phyloP scores from a whole-genome alignment of 2,888 invertebrate genomes.

The Odontomyia ornata region DNA sequence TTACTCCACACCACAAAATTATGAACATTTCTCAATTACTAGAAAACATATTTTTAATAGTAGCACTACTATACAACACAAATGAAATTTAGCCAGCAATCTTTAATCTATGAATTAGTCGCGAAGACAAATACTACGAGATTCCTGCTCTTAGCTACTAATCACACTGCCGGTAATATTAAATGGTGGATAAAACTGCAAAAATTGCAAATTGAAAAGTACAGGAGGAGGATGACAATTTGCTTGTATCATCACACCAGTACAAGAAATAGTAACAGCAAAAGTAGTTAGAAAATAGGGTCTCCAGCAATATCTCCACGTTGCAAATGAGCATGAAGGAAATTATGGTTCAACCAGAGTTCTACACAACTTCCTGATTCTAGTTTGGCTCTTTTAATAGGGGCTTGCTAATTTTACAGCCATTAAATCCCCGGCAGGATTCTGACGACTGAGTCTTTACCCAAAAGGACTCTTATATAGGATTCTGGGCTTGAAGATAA shows the following conservation, averaged over 20 bases:
- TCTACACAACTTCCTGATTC: too few relatives aligned
- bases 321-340: too few relatives aligned
- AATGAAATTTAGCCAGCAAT: conserved; percentile 18
- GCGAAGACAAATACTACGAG: conserved; percentile 21
- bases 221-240: conserved; percentile 6
- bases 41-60: not conserved
- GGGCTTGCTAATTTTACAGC: too few relatives aligned
- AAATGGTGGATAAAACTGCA: not conserved
- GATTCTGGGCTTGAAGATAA: too few relatives aligned
- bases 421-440: too few relatives aligned
- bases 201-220: conserved; percentile 10
- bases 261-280: not conserved
- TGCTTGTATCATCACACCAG: conserved; percentile 4
- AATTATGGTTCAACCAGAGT: too few relatives aligned
- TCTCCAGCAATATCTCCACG: too few relatives aligned
- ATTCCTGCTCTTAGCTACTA: not conserved
- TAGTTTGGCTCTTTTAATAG: too few relatives aligned
- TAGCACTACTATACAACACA: conserved; percentile 2
- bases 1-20: not conserved
- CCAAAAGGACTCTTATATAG: too few relatives aligned
- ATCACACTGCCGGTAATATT: not conserved
- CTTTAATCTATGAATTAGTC: conserved; percentile 10
- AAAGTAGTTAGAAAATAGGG: too few relatives aligned
- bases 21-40: not conserved
- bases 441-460: too few relatives aligned